Base-by-base conservation (phyloP, 64 coral and sea anemone species). In the Pachyseris speciosa region DNA sequence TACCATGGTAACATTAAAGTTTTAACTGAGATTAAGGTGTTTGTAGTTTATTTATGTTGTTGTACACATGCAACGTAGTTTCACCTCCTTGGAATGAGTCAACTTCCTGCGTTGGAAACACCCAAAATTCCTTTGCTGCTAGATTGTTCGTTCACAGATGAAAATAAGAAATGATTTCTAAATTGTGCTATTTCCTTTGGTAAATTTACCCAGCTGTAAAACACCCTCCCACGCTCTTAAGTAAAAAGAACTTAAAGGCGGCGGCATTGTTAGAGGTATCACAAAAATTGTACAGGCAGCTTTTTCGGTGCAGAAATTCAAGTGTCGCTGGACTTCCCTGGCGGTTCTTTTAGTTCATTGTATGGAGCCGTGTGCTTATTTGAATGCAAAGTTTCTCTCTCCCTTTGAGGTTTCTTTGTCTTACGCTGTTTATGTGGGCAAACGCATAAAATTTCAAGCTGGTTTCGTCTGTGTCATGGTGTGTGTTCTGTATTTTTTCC, bases 181-280 rank as follows among this genome's bases (percentile, higher is more conserved):
- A 61, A 61, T 81, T 40, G 31, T 60, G 77, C 11, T 81, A 61
- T 81, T 81, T 81, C 53, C 77, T 58, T 40, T 19, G 31, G 52
- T 40, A 81, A 45, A 81, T 22, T 10, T 26, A 61, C 51, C 42
- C 40, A 22, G 20, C n/a, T 61, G 34, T 57, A 20, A 81, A 81
- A 63, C 53, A 26, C 52, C 33, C 17, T 20, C 77, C 12, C 52
- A 61, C 53, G 34, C 33, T 81, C 2, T 39, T 7, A 79, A 20
- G 19, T 57, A 57, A 79, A 37, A 36, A 11, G 50, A 68, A 68
- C 15, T 34, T 16, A 16, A 71, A 34, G 26, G 12, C 15, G 44
- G 43, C 73, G 53, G 20, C 30, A 38, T 39, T 19, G 8, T 11
- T 19, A 61, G 77, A 61, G 9, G 27, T 52, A 61, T 52, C 26